Evolutionary conservation across 1,140 invertebrate species (phyloP).

Genomic region (Phortica variegata): DNA sequence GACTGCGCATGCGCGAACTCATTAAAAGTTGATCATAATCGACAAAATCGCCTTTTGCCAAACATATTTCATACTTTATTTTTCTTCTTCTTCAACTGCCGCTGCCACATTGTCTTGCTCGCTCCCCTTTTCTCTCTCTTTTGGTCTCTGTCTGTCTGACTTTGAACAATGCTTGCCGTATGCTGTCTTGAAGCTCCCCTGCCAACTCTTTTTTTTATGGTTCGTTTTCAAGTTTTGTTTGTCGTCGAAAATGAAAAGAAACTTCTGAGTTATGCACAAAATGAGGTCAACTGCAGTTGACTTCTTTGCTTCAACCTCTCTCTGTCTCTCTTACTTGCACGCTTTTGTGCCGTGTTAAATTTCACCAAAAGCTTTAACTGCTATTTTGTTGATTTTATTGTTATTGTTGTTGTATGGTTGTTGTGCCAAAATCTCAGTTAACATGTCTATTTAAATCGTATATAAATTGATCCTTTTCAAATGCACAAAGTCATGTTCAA

Average conservation of each 20-base stretch:
- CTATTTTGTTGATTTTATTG: no score
- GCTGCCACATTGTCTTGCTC: background rate
- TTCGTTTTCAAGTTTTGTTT: no score
- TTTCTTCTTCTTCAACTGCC: no score
- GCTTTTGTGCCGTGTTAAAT: no score
- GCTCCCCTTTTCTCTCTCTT: conserved; percentile 8
- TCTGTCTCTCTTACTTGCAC: conserved; percentile 3
- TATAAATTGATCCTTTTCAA: no score
- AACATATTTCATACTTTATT: conserved; percentile 27
- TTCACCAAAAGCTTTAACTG: no score
- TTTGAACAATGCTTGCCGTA: background rate
- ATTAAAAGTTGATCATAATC: conserved; percentile 42
- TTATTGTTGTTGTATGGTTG: conserved; percentile 20
- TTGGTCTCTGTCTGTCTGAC: no score
- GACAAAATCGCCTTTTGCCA: conserved; percentile 30
- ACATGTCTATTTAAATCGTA: conserved; percentile 46
- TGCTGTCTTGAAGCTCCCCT: background rate
- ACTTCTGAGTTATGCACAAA: conserved; percentile 22
- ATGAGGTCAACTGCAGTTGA: conserved; percentile 34
- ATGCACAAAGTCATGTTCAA: no score
- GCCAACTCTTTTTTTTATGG: no score
- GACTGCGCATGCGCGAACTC: conserved; percentile 40
- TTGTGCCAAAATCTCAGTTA: conserved; percentile 7
- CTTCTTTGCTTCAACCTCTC: conserved; percentile 14
- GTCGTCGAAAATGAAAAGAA: no score